phyloP scores from a whole-genome alignment of 2,888 invertebrate species.

The Apamea sordens region DNA sequence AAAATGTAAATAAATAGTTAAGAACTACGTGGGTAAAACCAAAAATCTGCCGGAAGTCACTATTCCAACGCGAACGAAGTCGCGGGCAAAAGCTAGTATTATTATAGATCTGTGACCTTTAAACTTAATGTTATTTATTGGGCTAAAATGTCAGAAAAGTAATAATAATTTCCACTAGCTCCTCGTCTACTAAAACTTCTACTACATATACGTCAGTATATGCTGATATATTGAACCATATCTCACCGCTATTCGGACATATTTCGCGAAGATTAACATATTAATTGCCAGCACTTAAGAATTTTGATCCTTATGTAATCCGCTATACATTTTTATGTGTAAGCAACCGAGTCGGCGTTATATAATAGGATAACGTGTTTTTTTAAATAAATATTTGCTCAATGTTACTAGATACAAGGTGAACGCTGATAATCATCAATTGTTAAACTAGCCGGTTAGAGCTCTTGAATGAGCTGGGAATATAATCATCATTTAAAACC shows the following conservation, averaged over 20 bases:
- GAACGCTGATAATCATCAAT: conserved; percentile 29
- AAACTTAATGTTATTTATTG: background rate
- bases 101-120: background rate
- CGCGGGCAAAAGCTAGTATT: too few species aligned
- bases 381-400: conserved; percentile 47
- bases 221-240: conserved; percentile 70
- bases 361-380: conserved; percentile 51
- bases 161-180: conserved; percentile 42
- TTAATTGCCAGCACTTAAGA: conserved; percentile 75
- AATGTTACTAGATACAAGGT: conserved; percentile 11
- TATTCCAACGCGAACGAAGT: too few species aligned
- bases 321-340: conserved; percentile 33
- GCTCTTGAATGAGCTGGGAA: conserved; percentile 17
- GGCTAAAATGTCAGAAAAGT: background rate
- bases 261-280: conserved; percentile 72
- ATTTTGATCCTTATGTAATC: conserved; percentile 67
- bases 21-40: too few species aligned
- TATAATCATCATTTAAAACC: conserved; percentile 7
- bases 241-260: conserved; percentile 69
- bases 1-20: too few species aligned
- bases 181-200: conserved; percentile 60
- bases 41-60: too few species aligned
- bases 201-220: conserved; percentile 67
- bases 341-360: conserved; percentile 27
- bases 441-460: conserved; percentile 19